These are phyloP conservation scores for Apostichopus californicus DNA, from an alignment of 35 echinoderm and acorn worm species.

Conservation along the genomic window DNA sequence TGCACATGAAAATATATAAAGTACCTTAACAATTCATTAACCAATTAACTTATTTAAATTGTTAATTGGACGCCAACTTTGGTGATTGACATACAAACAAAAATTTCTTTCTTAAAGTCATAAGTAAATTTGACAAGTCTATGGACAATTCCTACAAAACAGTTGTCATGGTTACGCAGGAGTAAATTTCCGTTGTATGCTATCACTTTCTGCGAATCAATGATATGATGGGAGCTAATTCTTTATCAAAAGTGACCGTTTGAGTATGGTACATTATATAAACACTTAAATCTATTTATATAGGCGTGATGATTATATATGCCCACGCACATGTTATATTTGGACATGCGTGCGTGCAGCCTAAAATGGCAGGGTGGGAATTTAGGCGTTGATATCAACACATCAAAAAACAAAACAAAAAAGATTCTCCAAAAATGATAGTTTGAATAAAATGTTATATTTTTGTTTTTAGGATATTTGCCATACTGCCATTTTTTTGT, in stretches of 20 bases:
- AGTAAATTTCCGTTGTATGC: background rate
- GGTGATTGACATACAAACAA: constrained; percentile 7
- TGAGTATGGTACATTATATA: background rate
- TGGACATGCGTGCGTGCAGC: no score
- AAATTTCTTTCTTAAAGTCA: background rate
- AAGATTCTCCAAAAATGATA: no score
- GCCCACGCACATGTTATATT: no score
- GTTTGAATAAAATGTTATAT: no score
- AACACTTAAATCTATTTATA: no score
- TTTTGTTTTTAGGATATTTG: no score
- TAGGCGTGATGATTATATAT: no score
- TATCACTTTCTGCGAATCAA: background rate
- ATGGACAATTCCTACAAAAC: background rate
- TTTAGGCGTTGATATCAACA: no score
- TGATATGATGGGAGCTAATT: background rate
- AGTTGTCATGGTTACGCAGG: background rate
- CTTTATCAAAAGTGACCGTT: background rate
- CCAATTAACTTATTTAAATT: constrained; percentile 2
- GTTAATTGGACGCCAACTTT: constrained; percentile 3
- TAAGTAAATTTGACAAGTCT: background rate
- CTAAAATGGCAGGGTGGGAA: no score
- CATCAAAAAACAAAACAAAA: no score
- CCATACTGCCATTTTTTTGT: no score
- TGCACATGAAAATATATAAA: no score
- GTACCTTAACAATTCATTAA: background rate